Base-by-base conservation (phyloP, 2,797 vertebrate species). In the Acrossocheilus fasciatus region DNA sequence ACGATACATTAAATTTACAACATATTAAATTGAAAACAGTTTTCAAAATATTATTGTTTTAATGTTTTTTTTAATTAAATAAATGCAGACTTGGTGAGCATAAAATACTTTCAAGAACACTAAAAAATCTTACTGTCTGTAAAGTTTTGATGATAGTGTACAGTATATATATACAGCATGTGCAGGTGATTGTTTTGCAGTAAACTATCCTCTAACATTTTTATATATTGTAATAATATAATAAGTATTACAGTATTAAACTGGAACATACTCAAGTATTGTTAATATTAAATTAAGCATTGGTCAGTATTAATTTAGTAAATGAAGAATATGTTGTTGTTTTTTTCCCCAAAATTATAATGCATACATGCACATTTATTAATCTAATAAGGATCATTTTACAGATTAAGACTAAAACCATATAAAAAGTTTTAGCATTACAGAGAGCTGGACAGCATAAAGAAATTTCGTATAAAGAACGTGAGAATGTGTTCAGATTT, bases 401-500 rank as follows among this genome's bases (percentile, higher is more conserved):
- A n/a, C 52, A n/a, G 74, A 76, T 34, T n/a, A 59, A 8, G 15
- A 62, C 36, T 78, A 36, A 41, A 26, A 79, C 15, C 54, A 59
- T 62, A 78, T 26, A 14, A 78, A 26, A 14, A n/a, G 12, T 26
- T 78, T 78, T 64, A 64, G 23, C 15, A 30, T 30, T 45, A 23
- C 9, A 45, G 41, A 47, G 47, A 23, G 43, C 64, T 39, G 64
- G 12, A 14, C 12, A 84, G 12, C 41, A 83, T 74, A 34, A 83
- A 73, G 79, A 52, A 2, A 39, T 8, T 23, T 76, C 59, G 52
- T 76, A 17, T 52, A 10, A 39, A 12, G 2, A 78, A 54, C 4
- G 9, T 43, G 75, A 54, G 17, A 18, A 34, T 69, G 73, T 69
- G 12, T 85, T 84, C 30, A 68, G 45, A 52, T 84, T 57, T 79